Percentiles rank a stretch among this genome's conserved stretches.
phyloP scores from a whole-genome alignment of 2,888 invertebrate species.

The Pterostichus niger region DNA sequence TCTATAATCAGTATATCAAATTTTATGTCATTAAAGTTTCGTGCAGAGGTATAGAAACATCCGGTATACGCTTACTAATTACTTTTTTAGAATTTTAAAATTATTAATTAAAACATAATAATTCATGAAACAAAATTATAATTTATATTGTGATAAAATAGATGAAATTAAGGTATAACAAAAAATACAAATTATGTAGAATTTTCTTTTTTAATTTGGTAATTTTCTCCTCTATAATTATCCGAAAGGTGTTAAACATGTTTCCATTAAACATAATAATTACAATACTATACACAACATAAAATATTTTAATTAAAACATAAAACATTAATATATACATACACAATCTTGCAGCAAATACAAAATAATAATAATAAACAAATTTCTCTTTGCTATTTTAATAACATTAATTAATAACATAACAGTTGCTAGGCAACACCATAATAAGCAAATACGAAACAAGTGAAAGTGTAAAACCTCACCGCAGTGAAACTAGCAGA shows the following conservation, averaged over 20 bases:
- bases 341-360: not conserved
- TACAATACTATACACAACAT: slow-evolving; percentile 20
- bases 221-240: slow-evolving; percentile 28
- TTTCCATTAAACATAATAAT: slow-evolving; percentile 18
- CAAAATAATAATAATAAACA: slow-evolving; percentile 43
- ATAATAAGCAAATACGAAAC: slow-evolving; percentile 17
- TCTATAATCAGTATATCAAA: no score
- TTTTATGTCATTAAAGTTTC: no score
- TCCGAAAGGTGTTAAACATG: slow-evolving; percentile 16
- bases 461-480: slow-evolving; percentile 26
- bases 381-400: slow-evolving; percentile 22
- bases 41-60: no score
- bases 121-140: no score
- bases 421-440: slow-evolving; percentile 31
- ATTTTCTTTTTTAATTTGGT: not conserved
- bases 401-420: slow-evolving; percentile 38
- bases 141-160: no score
- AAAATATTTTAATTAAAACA: slow-evolving; percentile 41
- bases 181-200: no score
- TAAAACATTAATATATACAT: not conserved
- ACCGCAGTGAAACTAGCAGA: slow-evolving; percentile 33
- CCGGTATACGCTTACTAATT: no score
- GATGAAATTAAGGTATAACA: no score
- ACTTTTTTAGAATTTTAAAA: no score
- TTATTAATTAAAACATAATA: no score